Conservation (phyloP, 2,797 vertebrate genomes). For the Oryzias dopingdopingensis region DNA sequence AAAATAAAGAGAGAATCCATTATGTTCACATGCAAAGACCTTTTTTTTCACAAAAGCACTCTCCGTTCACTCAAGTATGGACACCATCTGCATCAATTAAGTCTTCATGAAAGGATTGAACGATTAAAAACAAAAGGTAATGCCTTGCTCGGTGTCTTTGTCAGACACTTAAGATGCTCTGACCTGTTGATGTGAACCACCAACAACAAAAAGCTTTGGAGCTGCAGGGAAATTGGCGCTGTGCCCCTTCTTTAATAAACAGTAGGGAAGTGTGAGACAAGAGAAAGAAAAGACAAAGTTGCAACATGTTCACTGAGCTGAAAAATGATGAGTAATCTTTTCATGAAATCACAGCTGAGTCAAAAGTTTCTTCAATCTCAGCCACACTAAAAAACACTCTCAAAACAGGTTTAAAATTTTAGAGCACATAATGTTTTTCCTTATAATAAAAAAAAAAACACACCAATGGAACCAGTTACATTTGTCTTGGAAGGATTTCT, state of each 20-base stretch:
- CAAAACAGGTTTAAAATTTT: too few species aligned
- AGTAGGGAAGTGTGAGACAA: background rate
- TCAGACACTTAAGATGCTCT: constrained; percentile 44
- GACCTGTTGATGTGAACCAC: constrained; percentile 48
- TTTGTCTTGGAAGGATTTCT: too few species aligned
- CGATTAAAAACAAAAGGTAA: constrained; percentile 53
- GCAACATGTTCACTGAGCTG: too few species aligned
- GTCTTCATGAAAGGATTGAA: constrained; percentile 44
- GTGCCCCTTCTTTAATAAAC: constrained; percentile 7
- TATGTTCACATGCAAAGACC: constrained; percentile 38
- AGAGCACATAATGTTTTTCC: too few species aligned
- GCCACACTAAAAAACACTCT: too few species aligned
- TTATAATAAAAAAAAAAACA: too few species aligned
- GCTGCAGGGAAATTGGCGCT: constrained; percentile 20
- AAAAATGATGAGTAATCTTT: too few species aligned
- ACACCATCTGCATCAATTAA: constrained; percentile 49
- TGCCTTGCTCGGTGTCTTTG: constrained; percentile 35
- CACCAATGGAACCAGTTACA: too few species aligned
- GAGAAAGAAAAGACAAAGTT: constrained; percentile 2
- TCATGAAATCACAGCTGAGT: too few species aligned
- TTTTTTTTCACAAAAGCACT: constrained; percentile 33
- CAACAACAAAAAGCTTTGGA: constrained; percentile 37
- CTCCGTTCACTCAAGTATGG: constrained; percentile 48
- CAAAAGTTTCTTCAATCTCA: too few species aligned
- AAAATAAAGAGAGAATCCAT: constrained; percentile 32